Conservation (phyloP, 2,113 vertebrate species). For the Pseudonaja textilis region DNA sequence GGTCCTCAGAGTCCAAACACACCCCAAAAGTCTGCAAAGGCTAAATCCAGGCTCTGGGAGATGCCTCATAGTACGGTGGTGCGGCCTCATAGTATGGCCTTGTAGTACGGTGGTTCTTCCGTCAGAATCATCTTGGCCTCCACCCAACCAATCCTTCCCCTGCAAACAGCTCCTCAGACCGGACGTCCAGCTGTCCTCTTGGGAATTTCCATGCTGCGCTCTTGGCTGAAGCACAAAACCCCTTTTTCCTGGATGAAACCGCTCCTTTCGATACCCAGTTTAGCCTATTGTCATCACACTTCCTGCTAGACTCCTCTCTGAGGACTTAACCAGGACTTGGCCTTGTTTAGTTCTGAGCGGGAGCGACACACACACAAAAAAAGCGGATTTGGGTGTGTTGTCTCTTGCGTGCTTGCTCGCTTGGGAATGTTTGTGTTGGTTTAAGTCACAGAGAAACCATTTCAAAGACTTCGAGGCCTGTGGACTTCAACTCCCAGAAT, state of each 20-base stretch:
- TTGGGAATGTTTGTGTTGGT: background rate
- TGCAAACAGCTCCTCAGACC: background rate
- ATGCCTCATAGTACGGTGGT: no score
- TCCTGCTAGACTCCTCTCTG: background rate
- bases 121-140: background rate
- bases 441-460: background rate
- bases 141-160: background rate
- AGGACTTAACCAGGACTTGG: background rate
- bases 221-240: background rate
- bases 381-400: background rate
- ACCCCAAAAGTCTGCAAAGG: background rate
- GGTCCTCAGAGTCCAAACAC: background rate
- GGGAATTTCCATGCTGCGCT: background rate
- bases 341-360: background rate
- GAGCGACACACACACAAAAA: background rate
- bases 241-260: background rate
- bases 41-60: background rate
- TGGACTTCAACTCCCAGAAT: background rate
- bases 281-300: background rate
- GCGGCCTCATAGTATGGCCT: no score
- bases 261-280: background rate
- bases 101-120: background rate
- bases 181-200: background rate
- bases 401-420: background rate
- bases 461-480: background rate